Percentiles rank a stretch among this genome's conserved stretches.
Conservation (phyloP, 2,113 vertebrate genomes). For the Cyphomyrus plagiostoma region DNA sequence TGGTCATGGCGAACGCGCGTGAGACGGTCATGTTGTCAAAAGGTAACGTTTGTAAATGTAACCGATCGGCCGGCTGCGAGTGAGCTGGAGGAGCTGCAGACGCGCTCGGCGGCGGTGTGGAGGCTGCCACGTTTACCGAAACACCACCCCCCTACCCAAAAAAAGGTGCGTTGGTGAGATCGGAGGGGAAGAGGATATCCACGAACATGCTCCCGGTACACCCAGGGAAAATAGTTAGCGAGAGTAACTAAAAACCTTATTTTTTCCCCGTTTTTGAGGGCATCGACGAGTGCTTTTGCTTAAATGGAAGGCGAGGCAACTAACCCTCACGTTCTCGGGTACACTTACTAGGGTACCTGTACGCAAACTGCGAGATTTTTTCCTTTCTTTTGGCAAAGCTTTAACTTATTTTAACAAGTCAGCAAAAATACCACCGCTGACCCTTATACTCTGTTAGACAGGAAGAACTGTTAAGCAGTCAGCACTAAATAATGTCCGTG, state of each 20-base stretch:
- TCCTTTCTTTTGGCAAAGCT: neutral
- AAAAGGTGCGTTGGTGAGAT: neutral
- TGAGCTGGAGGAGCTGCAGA: neutral
- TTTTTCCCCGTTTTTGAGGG: neutral
- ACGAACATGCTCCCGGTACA: neutral
- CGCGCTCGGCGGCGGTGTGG: neutral
- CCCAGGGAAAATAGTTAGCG: neutral
- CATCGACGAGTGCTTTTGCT: neutral
- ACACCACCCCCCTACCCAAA: neutral
- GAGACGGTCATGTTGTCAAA: neutral
- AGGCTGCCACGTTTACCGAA: slow-evolving; percentile 24
- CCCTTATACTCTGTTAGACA: neutral
- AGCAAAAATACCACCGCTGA: neutral
- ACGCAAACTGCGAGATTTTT: neutral
- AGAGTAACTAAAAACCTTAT: neutral
- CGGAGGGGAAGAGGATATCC: neutral
- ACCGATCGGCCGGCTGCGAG: neutral
- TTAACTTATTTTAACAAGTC: slow-evolving; percentile 4
- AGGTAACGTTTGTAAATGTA: neutral
- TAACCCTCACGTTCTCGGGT: neutral
- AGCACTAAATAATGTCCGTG: neutral
- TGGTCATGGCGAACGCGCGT: neutral
- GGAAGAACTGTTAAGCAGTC: neutral
- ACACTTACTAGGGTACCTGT: neutral
- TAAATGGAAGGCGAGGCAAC: neutral